These are phyloP conservation scores for Drosophila quinaria DNA, from an alignment of 2,888 invertebrate genomes.

Conservation along the genomic window DNA sequence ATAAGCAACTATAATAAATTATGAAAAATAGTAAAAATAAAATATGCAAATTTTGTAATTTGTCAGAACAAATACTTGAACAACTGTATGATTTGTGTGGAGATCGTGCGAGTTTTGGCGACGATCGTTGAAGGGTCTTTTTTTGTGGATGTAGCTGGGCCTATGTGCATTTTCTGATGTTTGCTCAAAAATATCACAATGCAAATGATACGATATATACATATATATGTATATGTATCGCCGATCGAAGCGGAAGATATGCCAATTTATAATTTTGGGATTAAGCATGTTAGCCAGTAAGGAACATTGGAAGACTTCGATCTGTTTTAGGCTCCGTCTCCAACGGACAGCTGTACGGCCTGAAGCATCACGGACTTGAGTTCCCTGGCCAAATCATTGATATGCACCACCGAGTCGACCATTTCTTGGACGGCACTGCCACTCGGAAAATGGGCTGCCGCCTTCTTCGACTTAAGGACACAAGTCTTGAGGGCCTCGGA, in stretches of 20 bases:
- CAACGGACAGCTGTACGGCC: conserved; percentile 87
- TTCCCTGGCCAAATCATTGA: conserved; percentile 93
- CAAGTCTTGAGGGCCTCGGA: conserved; percentile 93
- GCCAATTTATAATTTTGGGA: conserved; percentile 49
- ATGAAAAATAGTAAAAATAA: not conserved
- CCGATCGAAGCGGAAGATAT: conserved; percentile 56
- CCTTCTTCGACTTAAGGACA: conserved; percentile 95
- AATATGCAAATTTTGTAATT: not conserved
- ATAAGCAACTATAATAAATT: not conserved
- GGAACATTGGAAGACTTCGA: conserved; percentile 80
- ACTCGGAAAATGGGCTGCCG: conserved; percentile 96
- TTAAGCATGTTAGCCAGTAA: conserved; percentile 46
- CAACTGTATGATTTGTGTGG: conserved; percentile 13
- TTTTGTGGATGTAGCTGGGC: not conserved
- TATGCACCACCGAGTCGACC: conserved; percentile 95
- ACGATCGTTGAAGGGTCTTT: conserved; percentile 36
- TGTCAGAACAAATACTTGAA: not conserved
- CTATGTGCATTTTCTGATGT: conserved; percentile 67
- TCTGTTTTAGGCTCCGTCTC: conserved; percentile 59
- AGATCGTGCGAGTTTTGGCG: conserved; percentile 41
- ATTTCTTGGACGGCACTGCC: conserved; percentile 96
- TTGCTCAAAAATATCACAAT: conserved; percentile 73
- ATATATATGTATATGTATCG: conserved; percentile 11
- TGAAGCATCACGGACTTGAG: conserved; percentile 91
- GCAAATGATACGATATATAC: conserved; percentile 40